Conservation (phyloP, 92 coral and sea anemone genomes). For the Blastomussa wellsi region DNA sequence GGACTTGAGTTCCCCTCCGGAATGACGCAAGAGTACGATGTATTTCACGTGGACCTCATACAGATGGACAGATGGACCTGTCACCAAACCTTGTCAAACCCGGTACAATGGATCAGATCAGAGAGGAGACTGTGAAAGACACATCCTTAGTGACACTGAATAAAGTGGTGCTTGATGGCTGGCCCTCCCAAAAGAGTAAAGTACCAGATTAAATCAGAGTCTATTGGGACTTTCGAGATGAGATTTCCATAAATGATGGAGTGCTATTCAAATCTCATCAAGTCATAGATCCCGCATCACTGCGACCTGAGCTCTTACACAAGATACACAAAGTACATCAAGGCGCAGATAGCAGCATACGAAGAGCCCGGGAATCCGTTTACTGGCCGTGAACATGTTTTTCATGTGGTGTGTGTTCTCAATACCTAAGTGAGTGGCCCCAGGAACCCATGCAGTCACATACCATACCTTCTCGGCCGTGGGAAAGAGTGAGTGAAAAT, state of each 20-base stretch:
- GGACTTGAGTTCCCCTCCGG: no score
- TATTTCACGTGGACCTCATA: no score
- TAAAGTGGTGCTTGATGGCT: not conserved
- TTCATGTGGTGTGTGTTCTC: not conserved
- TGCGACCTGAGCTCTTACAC: conserved; percentile 20
- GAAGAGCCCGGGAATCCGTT: no score
- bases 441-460: conserved; percentile 41
- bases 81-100: no score
- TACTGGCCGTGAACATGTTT: not conserved
- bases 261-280: conserved; percentile 25
- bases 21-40: no score
- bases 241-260: conserved; percentile 27
- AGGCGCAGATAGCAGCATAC: not conserved
- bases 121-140: no score
- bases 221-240: no score
- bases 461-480: conserved; percentile 13
- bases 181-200: conserved; percentile 28
- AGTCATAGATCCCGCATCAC: conserved; percentile 35
- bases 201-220: conserved; percentile 16
- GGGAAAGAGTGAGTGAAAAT: no score
- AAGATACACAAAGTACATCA: conserved; percentile 20
- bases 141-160: no score
- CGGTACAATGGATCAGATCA: no score
- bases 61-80: no score
- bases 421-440: conserved; percentile 18